These are phyloP conservation scores for Argentina silus DNA, from an alignment of 2,797 vertebrate species.

Conservation along the genomic window DNA sequence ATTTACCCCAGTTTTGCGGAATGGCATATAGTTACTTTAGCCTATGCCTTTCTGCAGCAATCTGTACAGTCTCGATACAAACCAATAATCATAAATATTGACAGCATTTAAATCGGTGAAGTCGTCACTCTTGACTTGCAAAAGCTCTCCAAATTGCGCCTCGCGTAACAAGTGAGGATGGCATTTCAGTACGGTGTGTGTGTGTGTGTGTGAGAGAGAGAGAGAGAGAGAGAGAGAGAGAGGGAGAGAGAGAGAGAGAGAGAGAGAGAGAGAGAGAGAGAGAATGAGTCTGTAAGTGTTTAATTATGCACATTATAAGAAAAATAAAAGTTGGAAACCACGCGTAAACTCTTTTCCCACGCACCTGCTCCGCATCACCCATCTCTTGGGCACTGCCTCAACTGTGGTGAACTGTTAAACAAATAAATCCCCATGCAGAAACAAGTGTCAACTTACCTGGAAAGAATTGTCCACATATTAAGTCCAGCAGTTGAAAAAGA, in stretches of 20 bases:
- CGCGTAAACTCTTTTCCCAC: background rate
- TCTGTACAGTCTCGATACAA: too few relatives aligned
- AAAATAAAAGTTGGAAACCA: conserved; percentile 4
- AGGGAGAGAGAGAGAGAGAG: background rate
- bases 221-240: background rate
- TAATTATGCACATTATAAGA: background rate
- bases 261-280: background rate
- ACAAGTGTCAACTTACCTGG: conserved; percentile 43
- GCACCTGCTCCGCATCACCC: background rate
- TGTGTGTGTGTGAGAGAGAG: background rate
- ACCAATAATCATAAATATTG: too few relatives aligned
- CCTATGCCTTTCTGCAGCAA: too few relatives aligned
- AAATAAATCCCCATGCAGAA: background rate
- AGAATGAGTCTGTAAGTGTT: background rate
- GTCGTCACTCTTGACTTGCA: background rate
- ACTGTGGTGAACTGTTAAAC: background rate
- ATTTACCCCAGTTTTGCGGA: too few relatives aligned
- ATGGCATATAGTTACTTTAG: too few relatives aligned
- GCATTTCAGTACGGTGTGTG: background rate
- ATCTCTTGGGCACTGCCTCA: background rate
- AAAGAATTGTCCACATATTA: conserved; percentile 66
- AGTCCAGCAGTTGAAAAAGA: conserved; percentile 68
- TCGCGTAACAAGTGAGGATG: background rate
- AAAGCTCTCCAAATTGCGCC: background rate
- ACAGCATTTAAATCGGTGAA: too few relatives aligned